Base-by-base conservation (phyloP, 2,888 invertebrate genomes). In the Dasysyrphus albostriatus region DNA sequence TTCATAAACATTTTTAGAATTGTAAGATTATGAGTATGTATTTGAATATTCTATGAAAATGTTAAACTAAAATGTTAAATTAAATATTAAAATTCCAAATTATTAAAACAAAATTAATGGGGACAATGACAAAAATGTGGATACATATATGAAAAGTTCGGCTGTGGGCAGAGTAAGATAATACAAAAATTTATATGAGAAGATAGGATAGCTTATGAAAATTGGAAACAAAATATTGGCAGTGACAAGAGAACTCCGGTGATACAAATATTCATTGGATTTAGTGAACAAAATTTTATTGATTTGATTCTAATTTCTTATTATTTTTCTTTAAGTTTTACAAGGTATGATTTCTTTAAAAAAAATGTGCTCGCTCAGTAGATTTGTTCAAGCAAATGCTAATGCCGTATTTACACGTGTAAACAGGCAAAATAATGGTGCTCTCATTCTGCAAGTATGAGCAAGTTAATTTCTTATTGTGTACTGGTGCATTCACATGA, bases 111-210 rank as follows among this genome's bases (percentile, higher is more conserved):
- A 39, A 34, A 44, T 19, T 42, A 24, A 24, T 70, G 63, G n/a
- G 65, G 34, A 44, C 63, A 76, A 67, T 65, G 73, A 76, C 54
- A 51, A 69, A 67, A 72, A 67, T 85, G 72, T 85, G 81, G 70
- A 85, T 85, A 85, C 8, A 24, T 69, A 47, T 54, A 47, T 72
- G 72, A 49, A 83, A 83, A 87, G 87, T 83, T 87, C 67, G 87
- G 87, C 87, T 87, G 87, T 87, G 87, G 78, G 82, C 87, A 87
- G 78, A 75, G 83, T 83, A 87, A 79, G 87, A 87, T 87, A 87
- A 78, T 83, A n/a, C n/a, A n/a, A 78, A 54, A 78, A 79, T 83
- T 83, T 59, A 87, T 70, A 87, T 70, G 42, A 87, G 16, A 75
- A 34, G 75, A 58, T 78, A 83, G 70, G 54, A 79, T 87, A 74